Evolutionary conservation across 2,797 vertebrate species (phyloP).

Genomic region (Muscicapa comitata): DNA sequence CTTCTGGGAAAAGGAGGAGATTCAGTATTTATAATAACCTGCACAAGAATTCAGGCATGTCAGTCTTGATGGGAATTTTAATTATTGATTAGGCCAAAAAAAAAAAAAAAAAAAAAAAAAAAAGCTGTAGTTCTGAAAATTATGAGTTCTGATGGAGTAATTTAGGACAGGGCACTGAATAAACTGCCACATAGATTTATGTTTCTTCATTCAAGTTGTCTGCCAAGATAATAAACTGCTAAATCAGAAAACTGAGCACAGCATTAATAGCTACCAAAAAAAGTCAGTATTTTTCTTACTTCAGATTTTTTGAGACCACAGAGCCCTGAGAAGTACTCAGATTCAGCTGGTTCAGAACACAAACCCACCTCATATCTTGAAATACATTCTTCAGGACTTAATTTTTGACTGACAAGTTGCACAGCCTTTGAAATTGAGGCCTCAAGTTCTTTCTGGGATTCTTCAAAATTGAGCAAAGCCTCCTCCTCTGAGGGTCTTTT

Average conservation of each 20-base stretch:
- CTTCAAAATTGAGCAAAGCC: constrained; percentile 81
- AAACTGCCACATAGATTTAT: neutral
- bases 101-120: neutral
- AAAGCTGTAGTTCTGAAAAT: neutral
- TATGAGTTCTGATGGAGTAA: neutral
- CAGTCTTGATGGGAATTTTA: neutral
- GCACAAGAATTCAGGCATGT: neutral
- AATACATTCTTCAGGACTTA: constrained; percentile 65
- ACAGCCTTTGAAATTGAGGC: constrained; percentile 82
- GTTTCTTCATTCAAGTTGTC: neutral
- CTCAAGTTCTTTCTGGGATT: constrained; percentile 85
- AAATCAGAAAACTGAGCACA: neutral
- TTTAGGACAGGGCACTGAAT: neutral
- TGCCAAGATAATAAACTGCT: neutral
- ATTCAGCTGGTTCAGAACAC: neutral
- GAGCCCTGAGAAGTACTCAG: neutral
- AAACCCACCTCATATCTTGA: constrained; percentile 82
- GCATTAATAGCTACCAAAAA: neutral
- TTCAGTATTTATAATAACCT: neutral
- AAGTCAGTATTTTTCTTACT: neutral
- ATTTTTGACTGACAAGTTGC: constrained; percentile 77
- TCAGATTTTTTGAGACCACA: neutral
- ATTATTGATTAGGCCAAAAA: neutral
- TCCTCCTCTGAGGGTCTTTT: constrained; percentile 68
- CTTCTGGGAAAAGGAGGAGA: neutral